These are phyloP conservation scores for Diarsia rubi DNA, from an alignment of 2,888 invertebrate genomes.

Conservation along the genomic window DNA sequence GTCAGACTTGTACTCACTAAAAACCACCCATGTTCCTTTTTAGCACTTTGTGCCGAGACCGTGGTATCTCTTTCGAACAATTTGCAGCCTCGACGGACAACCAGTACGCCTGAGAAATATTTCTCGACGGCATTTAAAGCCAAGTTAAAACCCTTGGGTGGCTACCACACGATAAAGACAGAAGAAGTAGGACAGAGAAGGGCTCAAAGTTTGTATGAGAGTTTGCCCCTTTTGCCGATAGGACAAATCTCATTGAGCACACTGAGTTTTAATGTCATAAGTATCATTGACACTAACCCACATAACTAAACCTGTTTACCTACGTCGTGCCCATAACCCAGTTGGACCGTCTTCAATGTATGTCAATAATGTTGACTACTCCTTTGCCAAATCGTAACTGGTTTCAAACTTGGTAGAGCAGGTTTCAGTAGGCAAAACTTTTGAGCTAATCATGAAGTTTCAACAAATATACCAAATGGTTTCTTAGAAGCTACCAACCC, in stretches of 20 bases:
- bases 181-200: no score
- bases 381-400: neutral
- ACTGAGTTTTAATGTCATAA: neutral
- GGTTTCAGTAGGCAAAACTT: neutral
- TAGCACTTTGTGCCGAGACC: no score
- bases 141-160: no score
- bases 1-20: no score
- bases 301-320: neutral
- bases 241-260: neutral
- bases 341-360: slow-evolving; percentile 21
- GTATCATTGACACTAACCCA: neutral
- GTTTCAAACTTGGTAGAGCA: slow-evolving; percentile 15
- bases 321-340: neutral
- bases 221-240: neutral
- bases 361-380: slow-evolving; percentile 2
- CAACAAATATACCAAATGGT: neutral
- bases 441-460: neutral
- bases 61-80: no score
- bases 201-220: neutral
- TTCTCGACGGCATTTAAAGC: no score
- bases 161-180: no score
- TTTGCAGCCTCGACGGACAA: no score
- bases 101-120: no score
- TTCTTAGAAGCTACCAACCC: neutral
- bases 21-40: no score